phyloP scores from a whole-genome alignment of 2,888 invertebrate genomes.

The Sesamia inferens region DNA sequence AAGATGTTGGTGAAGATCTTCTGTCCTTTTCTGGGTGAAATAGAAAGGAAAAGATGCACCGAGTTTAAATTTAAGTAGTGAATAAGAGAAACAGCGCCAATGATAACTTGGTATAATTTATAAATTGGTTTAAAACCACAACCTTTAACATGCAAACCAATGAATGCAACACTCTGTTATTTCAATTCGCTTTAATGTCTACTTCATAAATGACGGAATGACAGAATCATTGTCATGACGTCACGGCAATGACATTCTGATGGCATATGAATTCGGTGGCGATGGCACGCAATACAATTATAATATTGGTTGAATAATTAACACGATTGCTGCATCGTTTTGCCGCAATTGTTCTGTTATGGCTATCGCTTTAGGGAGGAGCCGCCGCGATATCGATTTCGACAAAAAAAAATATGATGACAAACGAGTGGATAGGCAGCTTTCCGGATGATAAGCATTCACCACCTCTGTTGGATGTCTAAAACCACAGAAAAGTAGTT shows the following conservation, averaged over 20 bases:
- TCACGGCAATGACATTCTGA: slow-evolving; percentile 36
- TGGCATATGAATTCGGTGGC: slow-evolving; percentile 50
- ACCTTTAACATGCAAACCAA: slow-evolving; percentile 28
- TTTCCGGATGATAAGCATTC: too few relatives aligned
- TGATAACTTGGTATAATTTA: too few relatives aligned
- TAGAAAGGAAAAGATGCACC: too few relatives aligned
- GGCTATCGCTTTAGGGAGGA: slow-evolving; percentile 60
- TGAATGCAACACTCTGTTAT: slow-evolving; percentile 20
- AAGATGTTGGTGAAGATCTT: too few relatives aligned
- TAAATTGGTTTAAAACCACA: neutral
- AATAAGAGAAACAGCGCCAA: too few relatives aligned
- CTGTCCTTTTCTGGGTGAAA: too few relatives aligned
- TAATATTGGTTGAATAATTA: slow-evolving; percentile 80
- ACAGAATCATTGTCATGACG: slow-evolving; percentile 46
- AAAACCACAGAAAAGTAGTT: too few relatives aligned
- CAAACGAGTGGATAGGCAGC: neutral
- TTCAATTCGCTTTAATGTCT: slow-evolving; percentile 46
- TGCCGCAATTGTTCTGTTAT: slow-evolving; percentile 68
- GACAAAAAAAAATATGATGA: slow-evolving; percentile 19
- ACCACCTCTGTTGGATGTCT: neutral
- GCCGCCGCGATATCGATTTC: slow-evolving; percentile 44
- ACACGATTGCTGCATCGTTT: slow-evolving; percentile 73
- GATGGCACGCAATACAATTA: slow-evolving; percentile 59
- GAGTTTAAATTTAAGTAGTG: too few relatives aligned
- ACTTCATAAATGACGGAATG: slow-evolving; percentile 62